Percentiles rank a stretch among this genome's conserved stretches.
Evolutionary conservation across 2,797 vertebrate genomes (phyloP).

Genomic region (Gadopsis marmoratus): DNA sequence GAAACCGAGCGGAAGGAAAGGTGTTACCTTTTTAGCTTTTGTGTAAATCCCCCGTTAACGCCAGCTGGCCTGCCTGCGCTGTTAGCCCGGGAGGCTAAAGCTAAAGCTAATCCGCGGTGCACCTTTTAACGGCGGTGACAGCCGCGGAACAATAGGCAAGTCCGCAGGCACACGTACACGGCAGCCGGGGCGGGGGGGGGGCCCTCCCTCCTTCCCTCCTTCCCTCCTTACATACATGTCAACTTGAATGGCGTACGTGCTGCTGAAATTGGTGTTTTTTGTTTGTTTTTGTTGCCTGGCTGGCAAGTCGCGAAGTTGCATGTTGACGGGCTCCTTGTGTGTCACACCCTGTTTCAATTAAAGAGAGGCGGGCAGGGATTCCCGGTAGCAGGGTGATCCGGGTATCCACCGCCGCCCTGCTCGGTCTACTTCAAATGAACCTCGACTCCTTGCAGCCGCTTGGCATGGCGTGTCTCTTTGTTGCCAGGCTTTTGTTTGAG

Average conservation of each 20-base stretch:
- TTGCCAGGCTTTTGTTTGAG: constrained; percentile 50
- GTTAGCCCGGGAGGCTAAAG: constrained; percentile 50
- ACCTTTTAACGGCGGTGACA: constrained; percentile 72
- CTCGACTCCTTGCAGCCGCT: constrained; percentile 3
- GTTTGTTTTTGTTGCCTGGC: background rate
- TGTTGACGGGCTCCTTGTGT: constrained; percentile 32
- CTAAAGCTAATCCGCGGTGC: constrained; percentile 50
- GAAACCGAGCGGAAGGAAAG: constrained; percentile 62
- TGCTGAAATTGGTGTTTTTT: background rate
- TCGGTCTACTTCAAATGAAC: background rate
- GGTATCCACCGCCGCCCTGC: constrained; percentile 7
- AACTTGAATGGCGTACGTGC: background rate
- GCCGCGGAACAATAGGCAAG: constrained; percentile 77
- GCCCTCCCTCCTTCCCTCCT: background rate
- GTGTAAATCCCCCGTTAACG: constrained; percentile 38
- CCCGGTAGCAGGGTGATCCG: constrained; percentile 21
- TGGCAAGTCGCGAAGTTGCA: constrained; percentile 51
- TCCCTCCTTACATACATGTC: background rate
- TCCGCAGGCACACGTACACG: constrained; percentile 31
- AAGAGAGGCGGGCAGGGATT: constrained; percentile 42
- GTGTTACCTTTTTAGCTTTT: constrained; percentile 70
- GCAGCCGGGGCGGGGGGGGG: constrained; percentile 7
- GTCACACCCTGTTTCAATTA: constrained; percentile 81
- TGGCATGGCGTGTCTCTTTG: background rate
- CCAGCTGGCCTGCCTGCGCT: constrained; percentile 39